Conservation (phyloP, 2,113 vertebrate genomes). For the Lanius collurio region DNA sequence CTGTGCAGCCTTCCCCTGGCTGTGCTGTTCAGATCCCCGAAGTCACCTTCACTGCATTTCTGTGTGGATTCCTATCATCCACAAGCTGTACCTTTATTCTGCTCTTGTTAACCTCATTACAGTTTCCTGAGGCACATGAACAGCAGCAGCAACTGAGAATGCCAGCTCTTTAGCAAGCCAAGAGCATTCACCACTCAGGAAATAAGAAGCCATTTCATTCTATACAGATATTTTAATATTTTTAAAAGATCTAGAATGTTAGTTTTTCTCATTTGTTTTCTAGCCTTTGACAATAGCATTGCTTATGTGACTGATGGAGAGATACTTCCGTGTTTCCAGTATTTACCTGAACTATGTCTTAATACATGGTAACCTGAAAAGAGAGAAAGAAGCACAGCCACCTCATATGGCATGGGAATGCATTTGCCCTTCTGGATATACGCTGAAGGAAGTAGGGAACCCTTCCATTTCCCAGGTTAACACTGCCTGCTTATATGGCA, state of each 20-base stretch:
- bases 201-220: neutral
- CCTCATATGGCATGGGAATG: neutral
- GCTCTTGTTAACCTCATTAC: neutral
- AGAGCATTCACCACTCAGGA: neutral
- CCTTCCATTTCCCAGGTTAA: neutral
- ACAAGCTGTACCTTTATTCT: neutral
- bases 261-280: neutral
- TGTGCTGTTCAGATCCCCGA: accelerated
- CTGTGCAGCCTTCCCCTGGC: neutral
- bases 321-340: neutral
- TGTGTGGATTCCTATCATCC: neutral
- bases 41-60: neutral
- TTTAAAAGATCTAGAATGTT: neutral
- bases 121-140: neutral
- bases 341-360: neutral
- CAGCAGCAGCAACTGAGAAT: neutral
- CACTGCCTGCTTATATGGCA: neutral
- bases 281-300: neutral
- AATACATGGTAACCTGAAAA: neutral
- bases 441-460: neutral
- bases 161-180: neutral
- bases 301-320: neutral
- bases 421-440: neutral
- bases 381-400: neutral
- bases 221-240: neutral